Base-by-base conservation (phyloP, 2,888 invertebrate genomes). In the Mesorhabditis spiculigera region DNA sequence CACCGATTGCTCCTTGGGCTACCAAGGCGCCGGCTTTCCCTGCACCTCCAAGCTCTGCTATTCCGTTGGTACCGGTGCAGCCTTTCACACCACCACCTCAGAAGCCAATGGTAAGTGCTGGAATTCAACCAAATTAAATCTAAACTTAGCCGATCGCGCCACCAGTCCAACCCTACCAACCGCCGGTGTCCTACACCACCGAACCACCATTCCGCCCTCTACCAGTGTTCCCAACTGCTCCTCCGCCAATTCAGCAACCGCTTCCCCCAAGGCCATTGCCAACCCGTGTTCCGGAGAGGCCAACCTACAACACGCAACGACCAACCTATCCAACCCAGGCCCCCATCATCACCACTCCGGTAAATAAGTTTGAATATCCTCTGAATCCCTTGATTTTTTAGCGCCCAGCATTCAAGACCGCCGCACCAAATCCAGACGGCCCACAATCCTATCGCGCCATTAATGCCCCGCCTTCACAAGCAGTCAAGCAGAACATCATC, bases 381-480 rank as follows among this genome's bases (percentile, higher is more conserved):
- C 63, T 13, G 16, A 13, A 63, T 65, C 42, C 42, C 44, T 10
- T 8, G 13, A 41, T 13, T 13, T 16, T 41, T 65, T 43, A 65
- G 44, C 8, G 16, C 13, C 66, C 66, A 41, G 16, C 66, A 43
- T 41, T 13, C 43, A 13, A 65, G 66, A 13, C 66, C 10, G 16
- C 66, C 16, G 8, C 64, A 8, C n/a, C n/a, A 63, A 41, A 63
- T 3, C 10, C 8, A 13, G n/a, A n/a, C 13, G 41, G 64, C 8
- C n/a, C 41, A 41, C n/a, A 63, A 63, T 16, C 41, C 1, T 63
- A 16, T 16, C 64, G n/a, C 8, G 41, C 41, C 16, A 63, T 16
- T 16, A 63, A 63, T 28, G 68, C 74, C 10, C 68, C 69, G 71
- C 70, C 70, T 43, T 69, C 72, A 44, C 74, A 68, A 68, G 8